Evolutionary conservation across 2,113 vertebrate genomes (phyloP), one percentile per base, ranked within the genome.

Genomic region (Todiramphus saurophagus): DNA sequence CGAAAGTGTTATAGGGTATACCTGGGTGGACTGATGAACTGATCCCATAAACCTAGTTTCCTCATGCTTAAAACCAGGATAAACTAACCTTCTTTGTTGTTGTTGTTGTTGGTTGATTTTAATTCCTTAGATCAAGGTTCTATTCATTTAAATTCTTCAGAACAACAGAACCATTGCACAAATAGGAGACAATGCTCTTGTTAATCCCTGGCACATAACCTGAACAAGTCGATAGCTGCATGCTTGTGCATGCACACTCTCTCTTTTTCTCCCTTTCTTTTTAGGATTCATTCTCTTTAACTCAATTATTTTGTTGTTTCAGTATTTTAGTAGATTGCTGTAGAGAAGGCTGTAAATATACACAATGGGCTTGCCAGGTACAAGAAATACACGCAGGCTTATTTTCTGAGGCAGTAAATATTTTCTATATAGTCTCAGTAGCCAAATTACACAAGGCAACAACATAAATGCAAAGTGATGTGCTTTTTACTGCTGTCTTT

Each of bases 281-380:
- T 67, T 48, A 62, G 59, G 59, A 87, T 83, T 81, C n/a, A 46
- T 93, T 94, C 74, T 91, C 31, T 90, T 96, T 68, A 82, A 20
- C 25, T 87, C 37, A 69, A 13, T 58, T 82, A 35, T 37, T 82
- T 92, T 77, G 75, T 83, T 95, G 87, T 85, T 96, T 89, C 89
- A 96, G 75, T 96, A 94, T 97, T 95, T 97, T 78, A 95, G 79
- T 17, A 91, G 82, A 77, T 68, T 94, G 74, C 51, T 91, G 12
- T 27, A 75, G 39, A 86, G 90, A 35, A 88, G 59, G 16, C 67
- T 88, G 92, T 95, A 80, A 92, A 95, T 83, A 92, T 35, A 64
- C 64, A 76, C 87, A 78, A 17, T 3, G 6, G 74, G 12, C 55
- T 87, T 95, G 87, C 81, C 84, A 91, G 94, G 95, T 95, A 96